Conservation (phyloP, 2,888 invertebrate genomes). For the Odontocolon sp. region DNA sequence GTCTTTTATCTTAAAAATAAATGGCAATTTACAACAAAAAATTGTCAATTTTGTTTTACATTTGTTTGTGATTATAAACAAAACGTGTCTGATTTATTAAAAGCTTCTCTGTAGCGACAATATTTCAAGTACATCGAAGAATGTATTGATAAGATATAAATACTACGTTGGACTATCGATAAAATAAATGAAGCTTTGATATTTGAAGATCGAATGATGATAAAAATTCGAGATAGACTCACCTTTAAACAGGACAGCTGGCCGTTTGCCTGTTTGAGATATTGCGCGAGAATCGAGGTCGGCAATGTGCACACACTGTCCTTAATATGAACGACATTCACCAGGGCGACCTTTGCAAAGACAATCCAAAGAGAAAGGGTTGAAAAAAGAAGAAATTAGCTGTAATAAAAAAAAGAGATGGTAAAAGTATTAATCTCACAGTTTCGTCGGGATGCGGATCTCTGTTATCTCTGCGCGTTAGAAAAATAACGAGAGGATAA, state of each 20-base stretch:
- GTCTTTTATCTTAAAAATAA: no score
- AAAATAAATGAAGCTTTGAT: neutral
- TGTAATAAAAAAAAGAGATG: no score
- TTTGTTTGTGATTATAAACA: no score
- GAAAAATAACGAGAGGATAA: constrained; percentile 90
- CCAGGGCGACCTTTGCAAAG: constrained; percentile 87
- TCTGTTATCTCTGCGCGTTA: constrained; percentile 85
- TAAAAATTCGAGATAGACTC: constrained; percentile 68
- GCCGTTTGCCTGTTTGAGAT: constrained; percentile 92
- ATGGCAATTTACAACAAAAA: no score
- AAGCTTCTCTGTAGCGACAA: no score
- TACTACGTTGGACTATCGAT: no score
- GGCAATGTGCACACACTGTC: constrained; percentile 91
- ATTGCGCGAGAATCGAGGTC: constrained; percentile 92
- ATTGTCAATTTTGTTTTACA: no score
- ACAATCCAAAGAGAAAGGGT: neutral
- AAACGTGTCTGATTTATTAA: no score
- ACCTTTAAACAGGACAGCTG: constrained; percentile 92
- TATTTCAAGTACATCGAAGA: no score
- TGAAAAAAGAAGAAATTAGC: no score
- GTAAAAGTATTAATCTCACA: constrained; percentile 82
- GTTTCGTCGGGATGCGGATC: constrained; percentile 89
- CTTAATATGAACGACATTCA: constrained; percentile 91
- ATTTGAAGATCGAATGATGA: no score
- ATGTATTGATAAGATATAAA: no score